Conservation (phyloP, 1,140 invertebrate species). For the Elysia chlorotica region DNA sequence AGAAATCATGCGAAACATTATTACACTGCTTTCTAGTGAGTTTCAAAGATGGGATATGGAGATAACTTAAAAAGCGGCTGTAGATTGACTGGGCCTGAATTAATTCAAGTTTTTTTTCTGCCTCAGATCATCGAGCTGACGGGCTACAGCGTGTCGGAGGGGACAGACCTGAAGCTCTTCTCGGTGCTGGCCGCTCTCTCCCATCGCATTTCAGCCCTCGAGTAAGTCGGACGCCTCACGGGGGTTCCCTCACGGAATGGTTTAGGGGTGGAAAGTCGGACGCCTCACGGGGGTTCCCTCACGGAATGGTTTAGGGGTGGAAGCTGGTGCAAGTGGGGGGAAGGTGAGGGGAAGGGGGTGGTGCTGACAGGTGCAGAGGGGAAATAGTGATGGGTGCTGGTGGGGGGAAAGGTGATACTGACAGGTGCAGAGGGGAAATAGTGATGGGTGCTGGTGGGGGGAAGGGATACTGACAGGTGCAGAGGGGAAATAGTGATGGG, state of each 20-base stretch:
- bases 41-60: too few species aligned
- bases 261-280: not conserved
- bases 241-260: not conserved
- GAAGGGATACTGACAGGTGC: not conserved
- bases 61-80: too few species aligned
- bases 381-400: too few species aligned
- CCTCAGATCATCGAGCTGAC: slow-evolving; percentile 47
- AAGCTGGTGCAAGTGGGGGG: not conserved
- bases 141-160: slow-evolving; percentile 48
- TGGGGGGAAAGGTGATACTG: too few species aligned
- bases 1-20: too few species aligned
- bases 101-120: not conserved
- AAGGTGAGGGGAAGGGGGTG: too few species aligned
- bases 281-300: not conserved
- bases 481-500: not conserved
- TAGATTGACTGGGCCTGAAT: not conserved
- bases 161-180: slow-evolving; percentile 56
- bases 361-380: too few species aligned
- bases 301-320: not conserved
- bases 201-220: slow-evolving; percentile 48
- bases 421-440: too few species aligned
- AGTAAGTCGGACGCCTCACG: slow-evolving; percentile 45
- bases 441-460: not conserved
- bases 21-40: too few species aligned
- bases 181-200: slow-evolving; percentile 55